Evolutionary conservation across 1,140 invertebrate species (phyloP).

Genomic region (Dendrolimus kikuchii): DNA sequence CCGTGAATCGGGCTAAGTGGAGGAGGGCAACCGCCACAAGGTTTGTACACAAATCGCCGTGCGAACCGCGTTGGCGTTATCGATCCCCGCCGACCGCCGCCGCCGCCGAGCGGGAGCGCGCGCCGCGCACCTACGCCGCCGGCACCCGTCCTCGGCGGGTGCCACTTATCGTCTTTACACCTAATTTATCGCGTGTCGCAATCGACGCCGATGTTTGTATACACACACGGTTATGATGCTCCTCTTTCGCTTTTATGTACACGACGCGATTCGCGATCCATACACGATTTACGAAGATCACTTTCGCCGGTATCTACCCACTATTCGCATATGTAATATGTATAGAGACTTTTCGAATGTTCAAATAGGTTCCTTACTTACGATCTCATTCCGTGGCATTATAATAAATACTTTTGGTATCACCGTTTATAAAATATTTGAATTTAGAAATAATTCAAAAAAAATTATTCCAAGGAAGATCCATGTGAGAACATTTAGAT

Average conservation of each 20-base stretch:
- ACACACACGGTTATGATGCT: slow-evolving; percentile 18
- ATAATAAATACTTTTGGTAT: too few relatives aligned
- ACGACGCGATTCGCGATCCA: neutral
- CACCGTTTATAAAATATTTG: too few relatives aligned
- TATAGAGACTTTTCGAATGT: too few relatives aligned
- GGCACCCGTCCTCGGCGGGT: slow-evolving; percentile 17
- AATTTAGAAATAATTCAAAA: too few relatives aligned
- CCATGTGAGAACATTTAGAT: too few relatives aligned
- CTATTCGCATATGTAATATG: neutral
- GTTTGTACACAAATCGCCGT: slow-evolving; percentile 9
- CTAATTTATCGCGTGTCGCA: slow-evolving; percentile 57
- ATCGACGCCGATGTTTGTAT: slow-evolving; percentile 35
- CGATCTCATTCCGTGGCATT: too few relatives aligned
- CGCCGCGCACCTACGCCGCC: slow-evolving; percentile 13
- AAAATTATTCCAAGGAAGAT: too few relatives aligned
- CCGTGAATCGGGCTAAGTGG: too few relatives aligned
- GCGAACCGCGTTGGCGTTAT: slow-evolving; percentile 31
- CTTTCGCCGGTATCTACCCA: too few relatives aligned
- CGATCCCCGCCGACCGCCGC: slow-evolving; percentile 33
- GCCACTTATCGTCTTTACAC: slow-evolving; percentile 63
- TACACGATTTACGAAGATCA: too few relatives aligned
- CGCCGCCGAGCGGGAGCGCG: slow-evolving; percentile 21
- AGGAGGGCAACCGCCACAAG: neutral
- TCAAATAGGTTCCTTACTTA: too few relatives aligned
- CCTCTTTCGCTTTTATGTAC: slow-evolving; percentile 14